Evolutionary conservation across 2,797 vertebrate genomes (phyloP).

Genomic region (Mastacembelus armatus): DNA sequence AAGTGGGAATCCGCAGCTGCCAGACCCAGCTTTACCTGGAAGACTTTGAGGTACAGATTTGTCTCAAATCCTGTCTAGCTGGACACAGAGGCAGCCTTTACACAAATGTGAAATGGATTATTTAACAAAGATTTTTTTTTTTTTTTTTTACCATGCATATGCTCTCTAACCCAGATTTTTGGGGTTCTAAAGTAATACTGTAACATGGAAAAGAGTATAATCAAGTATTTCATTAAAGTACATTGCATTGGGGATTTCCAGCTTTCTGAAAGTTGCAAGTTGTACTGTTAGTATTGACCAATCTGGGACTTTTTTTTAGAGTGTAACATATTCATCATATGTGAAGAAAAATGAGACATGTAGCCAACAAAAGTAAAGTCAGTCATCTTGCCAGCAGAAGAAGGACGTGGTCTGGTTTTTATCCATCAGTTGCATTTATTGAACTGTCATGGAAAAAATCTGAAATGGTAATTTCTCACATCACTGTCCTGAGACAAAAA

Average conservation of each 20-base stretch:
- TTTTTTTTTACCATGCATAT: conserved; percentile 49
- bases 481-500: background rate
- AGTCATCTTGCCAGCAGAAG: conserved; percentile 13
- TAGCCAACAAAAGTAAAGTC: conserved; percentile 44
- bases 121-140: conserved; percentile 64
- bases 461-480: conserved; percentile 23
- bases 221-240: conserved; percentile 46
- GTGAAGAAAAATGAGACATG: conserved; percentile 21
- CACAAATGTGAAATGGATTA: conserved; percentile 71
- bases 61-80: conserved; percentile 69
- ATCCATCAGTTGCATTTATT: conserved; percentile 35
- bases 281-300: conserved; percentile 19
- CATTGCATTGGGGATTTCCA: conserved; percentile 54
- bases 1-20: conserved; percentile 71
- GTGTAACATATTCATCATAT: conserved; percentile 40
- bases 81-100: conserved; percentile 58
- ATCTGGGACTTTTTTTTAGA: conserved; percentile 27
- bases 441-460: conserved; percentile 26
- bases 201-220: conserved; percentile 20
- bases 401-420: conserved; percentile 25
- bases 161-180: conserved; percentile 30
- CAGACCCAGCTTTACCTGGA: conserved; percentile 75
- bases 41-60: conserved; percentile 56
- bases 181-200: conserved; percentile 26
- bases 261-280: conserved; percentile 24